These are phyloP conservation scores for Seira musarum DNA, from an alignment of 2,888 invertebrate genomes.

Conservation along the genomic window DNA sequence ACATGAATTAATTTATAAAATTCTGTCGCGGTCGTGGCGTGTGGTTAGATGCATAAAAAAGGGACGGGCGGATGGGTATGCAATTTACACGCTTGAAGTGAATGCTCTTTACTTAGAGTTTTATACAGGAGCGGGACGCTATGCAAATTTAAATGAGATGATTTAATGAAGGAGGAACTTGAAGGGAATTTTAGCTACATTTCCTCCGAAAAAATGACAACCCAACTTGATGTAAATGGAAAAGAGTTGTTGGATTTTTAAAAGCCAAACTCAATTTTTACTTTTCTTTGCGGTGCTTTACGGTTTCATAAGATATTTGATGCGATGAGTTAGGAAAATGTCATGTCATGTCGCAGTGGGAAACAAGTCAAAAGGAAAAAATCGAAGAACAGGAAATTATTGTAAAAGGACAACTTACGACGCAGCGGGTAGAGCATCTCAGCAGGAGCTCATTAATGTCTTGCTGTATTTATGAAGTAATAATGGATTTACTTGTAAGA, in stretches of 20 bases:
- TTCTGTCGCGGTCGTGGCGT: not conserved
- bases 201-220: no score
- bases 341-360: no score
- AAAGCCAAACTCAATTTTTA: no score
- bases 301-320: no score
- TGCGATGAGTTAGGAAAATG: no score
- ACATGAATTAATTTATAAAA: not conserved
- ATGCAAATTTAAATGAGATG: no score
- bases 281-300: no score
- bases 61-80: not conserved
- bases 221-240: no score
- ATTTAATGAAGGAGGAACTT: no score
- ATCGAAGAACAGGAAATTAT: constrained; percentile 1
- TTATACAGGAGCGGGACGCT: not conserved
- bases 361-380: not conserved
- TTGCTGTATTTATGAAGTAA: not conserved
- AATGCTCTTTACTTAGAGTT: not conserved
- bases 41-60: not conserved
- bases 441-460: constrained; percentile 27
- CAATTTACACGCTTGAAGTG: not conserved
- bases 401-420: not conserved
- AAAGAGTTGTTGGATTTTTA: no score
- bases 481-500: not conserved
- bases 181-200: no score
- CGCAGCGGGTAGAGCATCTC: constrained; percentile 26